Evolutionary conservation across 1,140 invertebrate species (phyloP), one percentile per base, ranked within the genome.

Genomic region (Latrodectus geometricus): DNA sequence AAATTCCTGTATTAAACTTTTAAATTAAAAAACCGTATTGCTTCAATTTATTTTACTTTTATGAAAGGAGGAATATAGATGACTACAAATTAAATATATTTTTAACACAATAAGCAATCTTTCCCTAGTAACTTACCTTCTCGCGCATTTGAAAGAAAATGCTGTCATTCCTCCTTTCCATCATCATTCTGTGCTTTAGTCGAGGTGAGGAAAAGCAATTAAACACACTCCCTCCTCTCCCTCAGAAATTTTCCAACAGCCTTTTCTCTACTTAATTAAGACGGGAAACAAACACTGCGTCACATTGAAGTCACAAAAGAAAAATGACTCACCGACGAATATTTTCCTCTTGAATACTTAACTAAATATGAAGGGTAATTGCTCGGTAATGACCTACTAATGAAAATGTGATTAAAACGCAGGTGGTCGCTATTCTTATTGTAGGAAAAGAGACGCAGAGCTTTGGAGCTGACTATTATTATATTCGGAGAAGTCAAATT

Each of bases 321-420:
- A 76, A 76, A 56, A 52, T 52, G 35, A 35, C 49, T 14, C 61
- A 50, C 23, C 2, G 17, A 17, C 17, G 54, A 61, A 61, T 61
- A 61, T 78, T 78, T 66, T 78, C 61, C 61, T 48, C 66, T 48
- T 78, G 76, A 78, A 78, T 78, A 66, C 76, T 68, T 68, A 78
- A 78, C 76, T 78, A 78, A 78, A 68, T 78, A 78, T 78, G 76
- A 20, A 35, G 56, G 56, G 61, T 78, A 78, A 78, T 78, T 78
- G 76, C 35, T 78, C 61, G 17, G 61, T 78, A 78, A 78, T 56
- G 61, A 78, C 76, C 56, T 68, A 66, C 56, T 78, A 78, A 78
- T 78, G 76, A 78, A 78, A 78, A 78, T 78, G 56, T 48, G 76
- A 78, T 78, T 78, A 78, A 78, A 78, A 56, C 76, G 61, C 76